Conservation (phyloP, 2,797 vertebrate genomes). For the Sebastes dallii region DNA sequence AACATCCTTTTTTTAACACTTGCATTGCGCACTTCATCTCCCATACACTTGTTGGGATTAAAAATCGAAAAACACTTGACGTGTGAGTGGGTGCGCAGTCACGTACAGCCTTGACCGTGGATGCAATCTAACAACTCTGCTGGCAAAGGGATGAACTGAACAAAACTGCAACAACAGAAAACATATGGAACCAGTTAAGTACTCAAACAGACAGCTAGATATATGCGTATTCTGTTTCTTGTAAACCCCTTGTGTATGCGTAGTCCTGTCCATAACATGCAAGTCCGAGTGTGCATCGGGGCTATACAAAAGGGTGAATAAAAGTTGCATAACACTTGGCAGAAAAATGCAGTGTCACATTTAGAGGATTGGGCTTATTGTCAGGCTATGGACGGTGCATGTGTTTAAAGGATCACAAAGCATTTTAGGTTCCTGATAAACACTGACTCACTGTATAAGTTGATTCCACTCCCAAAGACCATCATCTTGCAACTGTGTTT, state of each 20-base stretch:
- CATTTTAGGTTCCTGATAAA: not conserved
- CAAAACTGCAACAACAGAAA: not conserved
- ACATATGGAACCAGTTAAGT: not conserved
- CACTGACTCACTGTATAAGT: not conserved
- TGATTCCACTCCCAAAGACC: not conserved
- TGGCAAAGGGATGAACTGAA: not conserved
- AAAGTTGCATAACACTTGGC: not conserved
- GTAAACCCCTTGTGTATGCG: not conserved
- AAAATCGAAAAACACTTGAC: constrained; percentile 5
- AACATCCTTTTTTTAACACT: not conserved
- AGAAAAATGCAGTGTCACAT: not conserved
- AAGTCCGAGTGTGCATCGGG: not conserved
- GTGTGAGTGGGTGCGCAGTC: constrained; percentile 4
- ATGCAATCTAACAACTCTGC: not conserved
- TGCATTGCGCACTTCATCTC: not conserved
- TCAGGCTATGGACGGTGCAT: no score
- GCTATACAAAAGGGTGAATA: not conserved
- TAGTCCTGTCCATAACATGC: not conserved
- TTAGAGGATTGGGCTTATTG: not conserved
- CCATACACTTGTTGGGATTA: constrained; percentile 8
- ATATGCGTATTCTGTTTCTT: not conserved
- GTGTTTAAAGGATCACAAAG: not conserved
- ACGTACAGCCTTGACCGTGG: not conserved
- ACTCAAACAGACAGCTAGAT: not conserved
- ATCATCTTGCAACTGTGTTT: not conserved